Evolutionary conservation across 2,113 vertebrate species (phyloP).

Genomic region (Nothocercus julius): DNA sequence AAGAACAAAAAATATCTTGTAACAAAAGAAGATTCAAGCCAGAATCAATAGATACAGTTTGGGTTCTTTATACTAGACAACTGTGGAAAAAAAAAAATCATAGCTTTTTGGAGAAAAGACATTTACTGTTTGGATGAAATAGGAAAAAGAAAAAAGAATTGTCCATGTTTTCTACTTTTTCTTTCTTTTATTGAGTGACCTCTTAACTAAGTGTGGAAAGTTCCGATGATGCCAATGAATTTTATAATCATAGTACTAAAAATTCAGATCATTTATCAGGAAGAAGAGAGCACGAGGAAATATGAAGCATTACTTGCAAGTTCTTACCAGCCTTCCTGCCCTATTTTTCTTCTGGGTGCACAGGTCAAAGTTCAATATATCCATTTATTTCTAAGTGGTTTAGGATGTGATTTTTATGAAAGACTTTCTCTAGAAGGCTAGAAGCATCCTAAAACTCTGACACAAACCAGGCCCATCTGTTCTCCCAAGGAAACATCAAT

Average conservation of each 20-base stretch:
- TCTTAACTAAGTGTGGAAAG: neutral
- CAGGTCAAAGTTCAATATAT: neutral
- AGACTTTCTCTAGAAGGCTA: neutral
- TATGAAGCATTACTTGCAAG: neutral
- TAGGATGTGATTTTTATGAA: neutral
- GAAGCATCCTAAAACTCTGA: neutral
- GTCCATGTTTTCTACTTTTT: neutral
- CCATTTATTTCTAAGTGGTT: slow-evolving; percentile 24
- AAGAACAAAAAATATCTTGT: neutral
- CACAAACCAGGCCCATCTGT: neutral
- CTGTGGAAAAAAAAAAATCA: neutral
- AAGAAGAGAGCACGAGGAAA: neutral
- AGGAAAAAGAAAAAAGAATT: neutral
- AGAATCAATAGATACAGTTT: neutral
- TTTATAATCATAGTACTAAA: neutral
- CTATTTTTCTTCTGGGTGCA: neutral
- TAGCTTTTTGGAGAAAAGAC: neutral
- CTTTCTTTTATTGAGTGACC: neutral
- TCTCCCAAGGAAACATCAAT: neutral
- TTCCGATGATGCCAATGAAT: neutral
- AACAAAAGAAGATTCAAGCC: neutral
- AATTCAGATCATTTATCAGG: neutral
- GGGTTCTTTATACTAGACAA: neutral
- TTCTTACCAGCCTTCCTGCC: neutral
- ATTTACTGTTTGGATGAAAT: neutral